These are phyloP conservation scores for Charaxes varanes DNA, from an alignment of 1,140 invertebrate species.

Conservation along the genomic window DNA sequence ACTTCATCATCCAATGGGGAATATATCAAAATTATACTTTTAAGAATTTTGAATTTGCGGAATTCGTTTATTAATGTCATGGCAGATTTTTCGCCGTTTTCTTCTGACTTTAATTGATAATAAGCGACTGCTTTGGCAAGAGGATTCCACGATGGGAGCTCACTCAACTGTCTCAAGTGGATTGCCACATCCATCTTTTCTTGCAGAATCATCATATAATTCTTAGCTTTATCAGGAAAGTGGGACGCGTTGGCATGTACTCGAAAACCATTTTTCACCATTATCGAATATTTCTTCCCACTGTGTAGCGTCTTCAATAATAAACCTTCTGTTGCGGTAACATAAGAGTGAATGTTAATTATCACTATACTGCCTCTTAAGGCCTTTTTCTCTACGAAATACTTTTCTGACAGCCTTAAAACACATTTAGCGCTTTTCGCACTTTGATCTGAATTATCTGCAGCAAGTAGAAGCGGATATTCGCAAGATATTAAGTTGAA, in stretches of 20 bases:
- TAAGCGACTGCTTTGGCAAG: constrained; percentile 66
- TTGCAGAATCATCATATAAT: constrained; percentile 72
- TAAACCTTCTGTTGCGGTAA: constrained; percentile 50
- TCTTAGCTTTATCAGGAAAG: constrained; percentile 72
- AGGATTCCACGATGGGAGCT: constrained; percentile 65
- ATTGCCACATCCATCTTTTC: constrained; percentile 58
- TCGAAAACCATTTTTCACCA: constrained; percentile 68
- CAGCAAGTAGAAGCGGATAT: constrained; percentile 39
- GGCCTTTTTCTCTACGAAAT: constrained; percentile 70
- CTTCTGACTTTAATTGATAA: constrained; percentile 46
- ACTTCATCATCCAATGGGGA: constrained; percentile 43
- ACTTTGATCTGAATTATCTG: constrained; percentile 41
- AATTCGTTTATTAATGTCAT: constrained; percentile 60
- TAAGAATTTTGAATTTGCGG: constrained; percentile 52
- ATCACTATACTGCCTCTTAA: constrained; percentile 69
- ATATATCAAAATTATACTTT: constrained; percentile 60
- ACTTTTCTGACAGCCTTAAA: constrained; percentile 68
- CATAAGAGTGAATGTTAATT: constrained; percentile 63
- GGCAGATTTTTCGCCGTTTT: constrained; percentile 38
- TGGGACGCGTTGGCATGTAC: constrained; percentile 69
- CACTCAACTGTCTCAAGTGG: constrained; percentile 29
- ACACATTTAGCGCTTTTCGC: constrained; percentile 61
- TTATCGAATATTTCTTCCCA: constrained; percentile 66
- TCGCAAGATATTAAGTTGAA: constrained; percentile 11
- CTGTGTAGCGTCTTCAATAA: constrained; percentile 61